Evolutionary conservation across 2,888 invertebrate genomes (phyloP), one percentile per base, ranked within the genome.

Genomic region (Apodemia hepburni): DNA sequence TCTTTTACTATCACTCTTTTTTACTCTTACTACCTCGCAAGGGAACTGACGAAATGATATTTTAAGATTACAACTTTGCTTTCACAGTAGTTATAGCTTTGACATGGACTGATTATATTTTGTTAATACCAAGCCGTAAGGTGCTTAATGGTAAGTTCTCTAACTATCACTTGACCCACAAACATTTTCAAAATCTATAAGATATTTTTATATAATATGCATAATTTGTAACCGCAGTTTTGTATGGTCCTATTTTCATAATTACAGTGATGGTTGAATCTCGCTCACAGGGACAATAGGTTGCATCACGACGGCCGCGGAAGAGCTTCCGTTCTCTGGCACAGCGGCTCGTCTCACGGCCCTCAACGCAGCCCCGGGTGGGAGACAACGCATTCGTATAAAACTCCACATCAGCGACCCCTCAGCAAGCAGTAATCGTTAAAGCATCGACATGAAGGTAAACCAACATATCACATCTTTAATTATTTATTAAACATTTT

Each of bases 381-480:
- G 89, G 89, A 86, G 88, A 81, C 72, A 73, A 70, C 75, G 75
- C 77, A 75, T 82, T 76, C 75, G 80, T 87, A 88, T 90, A 89
- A 81, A 90, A 88, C 77, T 80, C 79, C 76, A 77, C 75, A 38
- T 42, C 73, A 77, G 73, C 78, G 77, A 79, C 73, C 78, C 79
- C 81, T 78, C 79, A 79, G 71, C 84, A 86, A 78, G 83, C 89
- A 90, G 80, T 85, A 77, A 82, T 78, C 83, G 76, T 77, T 12
- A 79, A 80, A 83, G 85, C 87, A 82, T 82, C 88, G 84, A 69
- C 82, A 90, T 90, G 90, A 90, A 90, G 90, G 90, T 90, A 88
- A 80, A 76, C 69, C 65, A 64, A 27, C 27, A 54, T 12, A 54
- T 27, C 49, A 47, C 47, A 47, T 22, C 2, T 6, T 27, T 54